Evolutionary conservation across 2,888 invertebrate species (phyloP).

Genomic region (Meliscaeva auricollis): DNA sequence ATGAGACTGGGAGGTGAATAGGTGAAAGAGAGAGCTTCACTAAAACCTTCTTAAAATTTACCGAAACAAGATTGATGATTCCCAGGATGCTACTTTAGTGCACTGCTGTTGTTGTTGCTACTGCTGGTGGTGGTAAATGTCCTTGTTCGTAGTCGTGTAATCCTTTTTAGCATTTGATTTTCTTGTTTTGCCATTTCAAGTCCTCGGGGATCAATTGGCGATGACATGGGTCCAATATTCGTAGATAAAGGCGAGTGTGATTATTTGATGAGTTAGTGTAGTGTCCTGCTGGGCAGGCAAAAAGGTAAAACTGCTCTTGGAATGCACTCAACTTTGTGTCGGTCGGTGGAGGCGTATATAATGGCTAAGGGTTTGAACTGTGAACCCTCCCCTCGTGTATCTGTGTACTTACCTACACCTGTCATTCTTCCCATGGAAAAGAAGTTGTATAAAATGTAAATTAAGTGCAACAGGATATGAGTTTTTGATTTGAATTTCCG

Average conservation of each 20-base stretch:
- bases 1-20: slow-evolving; percentile 18
- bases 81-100: slow-evolving; percentile 8
- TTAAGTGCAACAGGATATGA: slow-evolving; percentile 65
- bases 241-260: slow-evolving; percentile 32
- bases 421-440: slow-evolving; percentile 43
- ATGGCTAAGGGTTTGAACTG: background rate
- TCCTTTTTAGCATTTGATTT: slow-evolving; percentile 49
- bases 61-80: slow-evolving; percentile 61
- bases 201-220: slow-evolving; percentile 61
- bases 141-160: slow-evolving; percentile 29
- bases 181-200: slow-evolving; percentile 38
- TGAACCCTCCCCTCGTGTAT: background rate
- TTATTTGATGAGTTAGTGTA: slow-evolving; percentile 27
- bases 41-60: slow-evolving; percentile 45
- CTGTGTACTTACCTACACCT: slow-evolving; percentile 17
- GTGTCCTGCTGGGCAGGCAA: background rate
- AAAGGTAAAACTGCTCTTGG: slow-evolving; percentile 16
- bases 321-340: slow-evolving; percentile 1
- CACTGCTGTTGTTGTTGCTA: background rate
- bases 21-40: background rate
- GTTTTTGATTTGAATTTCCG: slow-evolving; percentile 53
- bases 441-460: slow-evolving; percentile 48
- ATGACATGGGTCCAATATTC: slow-evolving; percentile 47
- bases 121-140: background rate
- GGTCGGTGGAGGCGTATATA: background rate